A percentile compares a stretch with the other conserved stretches of the same genome.
Conservation (phyloP, 2,113 vertebrate species). For the Dicerorhinus sumatrensis region DNA sequence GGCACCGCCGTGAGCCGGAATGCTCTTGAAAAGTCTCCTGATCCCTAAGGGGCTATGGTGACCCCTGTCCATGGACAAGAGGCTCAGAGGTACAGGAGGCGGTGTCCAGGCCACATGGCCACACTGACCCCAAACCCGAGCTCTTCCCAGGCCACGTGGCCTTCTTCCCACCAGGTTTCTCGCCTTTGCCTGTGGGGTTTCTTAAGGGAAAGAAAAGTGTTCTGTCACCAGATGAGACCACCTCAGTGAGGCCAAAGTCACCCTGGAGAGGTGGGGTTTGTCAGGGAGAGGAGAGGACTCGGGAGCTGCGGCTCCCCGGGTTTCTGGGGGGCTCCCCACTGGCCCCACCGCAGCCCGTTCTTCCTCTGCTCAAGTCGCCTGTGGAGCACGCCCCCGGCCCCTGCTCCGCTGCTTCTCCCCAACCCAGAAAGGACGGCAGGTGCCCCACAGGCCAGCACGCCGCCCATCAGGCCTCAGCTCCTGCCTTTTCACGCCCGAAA, state of each 20-base stretch:
- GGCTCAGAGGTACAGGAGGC: not conserved
- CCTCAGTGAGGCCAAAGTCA: not conserved
- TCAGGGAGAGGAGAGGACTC: not conserved
- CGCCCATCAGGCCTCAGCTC: not conserved
- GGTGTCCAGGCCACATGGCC: not conserved
- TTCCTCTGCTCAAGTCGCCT: not conserved
- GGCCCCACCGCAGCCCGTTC: not conserved
- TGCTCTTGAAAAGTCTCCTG: not conserved
- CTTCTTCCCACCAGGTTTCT: not conserved
- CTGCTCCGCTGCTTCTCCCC: too few relatives aligned
- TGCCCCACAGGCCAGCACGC: fast-evolving
- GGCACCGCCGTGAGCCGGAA: not conserved
- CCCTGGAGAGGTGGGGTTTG: not conserved
- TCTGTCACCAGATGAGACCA: not conserved
- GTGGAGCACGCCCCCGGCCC: too few relatives aligned
- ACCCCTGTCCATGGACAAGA: not conserved
- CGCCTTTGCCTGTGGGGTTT: not conserved
- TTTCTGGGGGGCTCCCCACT: not conserved
- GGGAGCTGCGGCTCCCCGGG: not conserved
- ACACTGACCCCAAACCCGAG: not conserved
- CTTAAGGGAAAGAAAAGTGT: not conserved
- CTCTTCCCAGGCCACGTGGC: not conserved
- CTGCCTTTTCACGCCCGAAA: not conserved
- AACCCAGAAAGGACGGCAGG: not conserved
- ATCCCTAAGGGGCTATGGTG: not conserved